phyloP scores from a whole-genome alignment of 64 coral and sea anemone genomes.

The Catalaphyllia jardinei region DNA sequence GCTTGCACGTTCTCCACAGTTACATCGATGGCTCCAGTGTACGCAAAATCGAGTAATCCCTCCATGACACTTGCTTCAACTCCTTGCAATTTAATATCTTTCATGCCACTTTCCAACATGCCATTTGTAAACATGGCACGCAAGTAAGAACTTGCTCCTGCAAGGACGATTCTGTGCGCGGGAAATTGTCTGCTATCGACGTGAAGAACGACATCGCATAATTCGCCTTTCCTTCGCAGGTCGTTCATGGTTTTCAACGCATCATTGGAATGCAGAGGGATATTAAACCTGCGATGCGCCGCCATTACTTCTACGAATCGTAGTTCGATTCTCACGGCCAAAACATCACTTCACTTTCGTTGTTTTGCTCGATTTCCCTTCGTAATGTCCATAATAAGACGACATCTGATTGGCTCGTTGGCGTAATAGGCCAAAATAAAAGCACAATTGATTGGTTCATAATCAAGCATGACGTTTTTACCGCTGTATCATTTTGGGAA shows the following conservation, averaged over 20 bases:
- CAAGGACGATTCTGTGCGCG: constrained; percentile 92
- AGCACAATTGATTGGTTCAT: constrained; percentile 49
- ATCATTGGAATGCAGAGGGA: constrained; percentile 93
- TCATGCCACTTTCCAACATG: constrained; percentile 99
- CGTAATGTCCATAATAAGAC: constrained; percentile 51
- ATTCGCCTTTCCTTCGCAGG: constrained; percentile 86
- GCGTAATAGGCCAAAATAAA: constrained; percentile 48
- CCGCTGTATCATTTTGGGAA: not conserved
- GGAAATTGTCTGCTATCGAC: constrained; percentile 83
- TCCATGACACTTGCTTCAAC: constrained; percentile 92
- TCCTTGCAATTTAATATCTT: constrained; percentile 87
- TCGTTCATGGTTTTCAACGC: constrained; percentile 98
- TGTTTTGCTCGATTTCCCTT: constrained; percentile 28
- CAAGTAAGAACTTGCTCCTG: constrained; percentile 95
- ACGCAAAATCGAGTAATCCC: constrained; percentile 88
- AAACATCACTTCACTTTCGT: constrained; percentile 21
- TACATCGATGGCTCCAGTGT: constrained; percentile 90
- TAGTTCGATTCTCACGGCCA: not conserved
- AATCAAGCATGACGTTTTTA: not conserved
- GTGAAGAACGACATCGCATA: constrained; percentile 92
- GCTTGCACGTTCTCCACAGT: constrained; percentile 92
- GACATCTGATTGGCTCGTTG: constrained; percentile 42
- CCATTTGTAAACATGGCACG: constrained; percentile 99
- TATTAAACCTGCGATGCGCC: constrained; percentile 88
- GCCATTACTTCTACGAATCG: constrained; percentile 45